Evolutionary conservation across 2,888 invertebrate genomes (phyloP), one percentile per base, ranked within the genome.

Genomic region (Ichneumoninae sp.): DNA sequence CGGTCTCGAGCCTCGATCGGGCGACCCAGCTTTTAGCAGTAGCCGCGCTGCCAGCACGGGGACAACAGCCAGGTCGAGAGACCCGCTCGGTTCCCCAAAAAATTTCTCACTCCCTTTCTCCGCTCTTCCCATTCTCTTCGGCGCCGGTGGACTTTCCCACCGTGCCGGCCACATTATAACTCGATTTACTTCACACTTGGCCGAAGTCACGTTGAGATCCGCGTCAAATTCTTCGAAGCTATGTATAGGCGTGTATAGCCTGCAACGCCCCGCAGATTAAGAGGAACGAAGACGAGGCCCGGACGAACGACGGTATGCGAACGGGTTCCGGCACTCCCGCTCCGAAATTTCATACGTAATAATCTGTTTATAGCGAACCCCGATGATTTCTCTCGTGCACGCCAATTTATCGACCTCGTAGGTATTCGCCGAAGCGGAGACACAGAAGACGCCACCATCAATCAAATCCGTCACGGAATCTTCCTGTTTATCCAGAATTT

Each of bases 121-220:
- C 68, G 47, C 16, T 16, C 47, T 70, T 40, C n/a, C 8, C 52
- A 33, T 44, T 30, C 79, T 60, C 66, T 60, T 47, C 19, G 40
- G 50, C 3, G 22, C 68, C 68, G 13, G 3, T 30, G 68, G 68
- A 30, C 71, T 80, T 80, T 80, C 79, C 66, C 71, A 57, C 69
- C 57, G 57, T 36, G 40, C 10, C 54, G 44, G 78, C 60, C 40
- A 60, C 71, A 83, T 83, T 80, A 72, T 80, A 83, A 76, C 66
- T 71, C 57, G 80, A 80, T 80, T 85, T 74, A 52, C 66, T 54
- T 82, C 57, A 74, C 77, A 44, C 66, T 81, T 33, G 52, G 60
- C 50, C 69, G 47, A 80, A 83, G 76, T 83, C 83, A 44, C 54
- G 70, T 47, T 13, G 71, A 47, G 69, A 62, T 52, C 40, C 40